Percentiles rank a stretch among this genome's conserved stretches.
Conservation (phyloP, 2,113 vertebrate species). For the Xerus inauris region DNA sequence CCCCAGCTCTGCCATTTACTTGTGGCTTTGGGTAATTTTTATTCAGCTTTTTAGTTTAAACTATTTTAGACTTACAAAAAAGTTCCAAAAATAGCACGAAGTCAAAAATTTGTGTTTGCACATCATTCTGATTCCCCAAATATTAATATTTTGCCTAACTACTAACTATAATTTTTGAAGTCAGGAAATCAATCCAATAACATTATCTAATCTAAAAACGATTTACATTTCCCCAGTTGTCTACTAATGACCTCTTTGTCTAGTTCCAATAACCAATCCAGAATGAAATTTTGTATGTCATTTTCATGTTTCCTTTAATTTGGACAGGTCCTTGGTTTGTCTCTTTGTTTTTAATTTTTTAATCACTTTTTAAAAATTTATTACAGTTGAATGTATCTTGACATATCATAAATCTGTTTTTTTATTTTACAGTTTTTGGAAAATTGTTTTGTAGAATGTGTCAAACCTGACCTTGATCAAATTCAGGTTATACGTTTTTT, state of each 20-base stretch:
- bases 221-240: neutral
- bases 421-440: neutral
- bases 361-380: neutral
- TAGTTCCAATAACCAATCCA: neutral
- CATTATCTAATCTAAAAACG: neutral
- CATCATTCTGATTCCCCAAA: neutral
- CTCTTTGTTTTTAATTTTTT: no score
- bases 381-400: no score
- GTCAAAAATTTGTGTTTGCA: neutral
- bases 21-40: neutral
- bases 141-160: neutral
- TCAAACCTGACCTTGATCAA: neutral
- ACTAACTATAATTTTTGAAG: neutral
- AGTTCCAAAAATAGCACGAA: neutral
- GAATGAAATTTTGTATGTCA: neutral
- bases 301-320: neutral
- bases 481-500: neutral
- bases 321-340: neutral
- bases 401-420: neutral
- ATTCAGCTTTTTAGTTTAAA: slow-evolving; percentile 27
- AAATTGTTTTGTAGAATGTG: neutral
- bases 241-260: neutral
- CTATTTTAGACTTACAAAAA: neutral
- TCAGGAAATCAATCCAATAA: neutral
- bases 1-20: neutral